Conservation (phyloP, 2,888 invertebrate species). For the Cerastoderma edule region DNA sequence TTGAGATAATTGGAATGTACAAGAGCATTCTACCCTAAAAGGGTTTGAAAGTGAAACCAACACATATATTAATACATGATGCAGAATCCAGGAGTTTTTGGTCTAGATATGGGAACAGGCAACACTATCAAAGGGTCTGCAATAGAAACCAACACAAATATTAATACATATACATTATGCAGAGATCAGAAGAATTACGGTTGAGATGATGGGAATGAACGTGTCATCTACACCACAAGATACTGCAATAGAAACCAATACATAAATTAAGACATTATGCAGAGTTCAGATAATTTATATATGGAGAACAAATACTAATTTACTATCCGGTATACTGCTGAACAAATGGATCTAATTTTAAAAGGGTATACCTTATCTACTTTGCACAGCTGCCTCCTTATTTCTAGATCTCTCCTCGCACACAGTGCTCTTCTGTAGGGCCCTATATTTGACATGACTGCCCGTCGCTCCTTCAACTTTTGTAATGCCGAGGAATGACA, state of each 20-base stretch:
- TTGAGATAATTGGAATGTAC: neutral
- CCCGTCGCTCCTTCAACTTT: slow-evolving; percentile 78
- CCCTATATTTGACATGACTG: slow-evolving; percentile 89
- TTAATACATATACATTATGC: too few relatives aligned
- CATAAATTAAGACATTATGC: neutral
- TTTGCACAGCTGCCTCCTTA: slow-evolving; percentile 85
- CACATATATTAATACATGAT: too few relatives aligned
- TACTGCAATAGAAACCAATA: too few relatives aligned
- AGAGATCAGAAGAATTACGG: too few relatives aligned
- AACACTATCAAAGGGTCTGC: too few relatives aligned
- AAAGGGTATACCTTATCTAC: slow-evolving; percentile 74
- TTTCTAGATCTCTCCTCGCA: slow-evolving; percentile 91
- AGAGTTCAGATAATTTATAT: neutral
- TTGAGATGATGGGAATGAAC: too few relatives aligned
- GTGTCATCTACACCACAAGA: too few relatives aligned
- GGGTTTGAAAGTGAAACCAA: too few relatives aligned
- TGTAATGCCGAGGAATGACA: slow-evolving; percentile 76
- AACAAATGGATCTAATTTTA: neutral
- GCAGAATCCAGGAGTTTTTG: too few relatives aligned
- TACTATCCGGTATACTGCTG: neutral
- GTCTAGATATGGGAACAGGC: too few relatives aligned
- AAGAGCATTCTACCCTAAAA: neutral
- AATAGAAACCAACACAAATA: too few relatives aligned
- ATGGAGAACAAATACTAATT: neutral
- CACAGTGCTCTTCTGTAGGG: slow-evolving; percentile 91